A percentile compares a stretch with the other conserved stretches of the same genome.
phyloP scores from a whole-genome alignment of 30 jellyfish, hydroid and myxozoan genomes.

The Chrysaora quinquecirrha region DNA sequence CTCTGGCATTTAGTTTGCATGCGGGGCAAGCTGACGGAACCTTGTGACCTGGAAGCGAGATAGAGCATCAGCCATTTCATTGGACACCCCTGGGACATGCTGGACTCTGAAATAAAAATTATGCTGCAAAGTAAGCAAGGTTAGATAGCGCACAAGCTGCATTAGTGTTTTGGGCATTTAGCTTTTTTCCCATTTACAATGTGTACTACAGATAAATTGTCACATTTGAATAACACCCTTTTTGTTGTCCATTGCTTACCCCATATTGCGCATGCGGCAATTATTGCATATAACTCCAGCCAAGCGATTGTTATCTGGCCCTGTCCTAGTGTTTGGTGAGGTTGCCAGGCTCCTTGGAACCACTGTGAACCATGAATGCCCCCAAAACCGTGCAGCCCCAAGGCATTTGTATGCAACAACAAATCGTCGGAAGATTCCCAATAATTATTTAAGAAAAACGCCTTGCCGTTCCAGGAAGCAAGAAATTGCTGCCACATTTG shows the following conservation, averaged over 20 bases:
- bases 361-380: not conserved
- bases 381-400: not conserved
- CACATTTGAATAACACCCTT: not conserved
- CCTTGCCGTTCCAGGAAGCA: not conserved
- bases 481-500: not conserved
- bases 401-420: not conserved
- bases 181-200: too few relatives aligned
- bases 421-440: not conserved
- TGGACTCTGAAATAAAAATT: not conserved
- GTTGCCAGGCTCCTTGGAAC: slow-evolving; percentile 17
- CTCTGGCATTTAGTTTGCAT: too few relatives aligned
- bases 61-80: slow-evolving; percentile 12
- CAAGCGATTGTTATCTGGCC: not conserved
- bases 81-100: slow-evolving; percentile 5
- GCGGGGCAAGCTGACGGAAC: slow-evolving; percentile 8
- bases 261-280: not conserved
- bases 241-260: not conserved
- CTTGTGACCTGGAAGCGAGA: slow-evolving; percentile 13
- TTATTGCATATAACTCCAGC: not conserved
- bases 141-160: too few relatives aligned
- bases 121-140: too few relatives aligned
- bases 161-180: too few relatives aligned
- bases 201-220: not conserved
- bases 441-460: not conserved
- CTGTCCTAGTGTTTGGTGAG: not conserved